Evolutionary conservation across 2,888 invertebrate species (phyloP).

Genomic region (Cryptophagus acutangulus): DNA sequence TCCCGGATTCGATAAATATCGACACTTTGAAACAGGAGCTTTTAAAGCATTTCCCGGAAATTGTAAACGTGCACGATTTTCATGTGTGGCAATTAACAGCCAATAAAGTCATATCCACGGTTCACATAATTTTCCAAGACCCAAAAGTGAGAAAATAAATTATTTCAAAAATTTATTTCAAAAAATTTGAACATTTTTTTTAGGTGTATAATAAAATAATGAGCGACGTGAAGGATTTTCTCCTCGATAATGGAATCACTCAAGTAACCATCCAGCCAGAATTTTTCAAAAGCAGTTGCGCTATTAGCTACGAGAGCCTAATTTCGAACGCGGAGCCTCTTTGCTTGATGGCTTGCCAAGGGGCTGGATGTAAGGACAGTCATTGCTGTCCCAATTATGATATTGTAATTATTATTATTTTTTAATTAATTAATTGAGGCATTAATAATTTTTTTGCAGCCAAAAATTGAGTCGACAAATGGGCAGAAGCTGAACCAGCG

Average conservation of each 20-base stretch:
- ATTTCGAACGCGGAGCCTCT: slow-evolving; percentile 30
- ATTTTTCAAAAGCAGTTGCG: slow-evolving; percentile 50
- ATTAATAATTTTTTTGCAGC: background rate
- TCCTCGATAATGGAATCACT: slow-evolving; percentile 74
- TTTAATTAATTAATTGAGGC: slow-evolving; percentile 3
- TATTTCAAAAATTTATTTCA: slow-evolving; percentile 4
- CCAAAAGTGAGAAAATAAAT: slow-evolving; percentile 49
- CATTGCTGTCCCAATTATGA: slow-evolving; percentile 45
- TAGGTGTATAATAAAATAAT: slow-evolving; percentile 55
- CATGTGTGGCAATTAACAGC: slow-evolving; percentile 86
- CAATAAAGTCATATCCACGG: slow-evolving; percentile 75
- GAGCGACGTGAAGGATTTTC: slow-evolving; percentile 65
- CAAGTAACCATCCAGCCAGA: slow-evolving; percentile 86
- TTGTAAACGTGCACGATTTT: slow-evolving; percentile 76
- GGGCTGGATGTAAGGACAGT: slow-evolving; percentile 43
- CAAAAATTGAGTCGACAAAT: too few species aligned
- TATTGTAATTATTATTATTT: slow-evolving; percentile 12
- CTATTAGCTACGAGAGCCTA: slow-evolving; percentile 35
- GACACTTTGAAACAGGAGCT: slow-evolving; percentile 62
- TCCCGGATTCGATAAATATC: slow-evolving; percentile 83
- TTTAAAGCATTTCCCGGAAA: slow-evolving; percentile 61
- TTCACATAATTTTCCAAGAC: slow-evolving; percentile 71
- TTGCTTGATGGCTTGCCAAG: slow-evolving; percentile 48
- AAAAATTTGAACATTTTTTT: slow-evolving; percentile 16
- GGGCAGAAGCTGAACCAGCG: too few species aligned